Percentiles rank a stretch among this genome's conserved stretches.
These are phyloP conservation scores for Oscheius onirici DNA, from an alignment of 2,888 invertebrate genomes.

Conservation along the genomic window DNA sequence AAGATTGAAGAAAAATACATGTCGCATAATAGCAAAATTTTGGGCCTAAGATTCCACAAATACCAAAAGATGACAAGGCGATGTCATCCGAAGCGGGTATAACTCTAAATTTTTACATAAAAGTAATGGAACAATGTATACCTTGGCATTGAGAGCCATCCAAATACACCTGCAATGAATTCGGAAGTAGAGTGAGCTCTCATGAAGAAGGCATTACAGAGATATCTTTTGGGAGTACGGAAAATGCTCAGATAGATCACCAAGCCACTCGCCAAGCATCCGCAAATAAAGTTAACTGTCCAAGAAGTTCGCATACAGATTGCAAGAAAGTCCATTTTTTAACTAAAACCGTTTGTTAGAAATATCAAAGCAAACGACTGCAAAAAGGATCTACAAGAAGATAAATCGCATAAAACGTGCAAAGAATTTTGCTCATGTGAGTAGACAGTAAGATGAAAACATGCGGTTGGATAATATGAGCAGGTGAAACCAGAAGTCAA, in stretches of 20 bases:
- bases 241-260: slow-evolving; percentile 23
- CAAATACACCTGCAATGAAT: slow-evolving; percentile 21
- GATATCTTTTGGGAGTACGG: slow-evolving; percentile 21
- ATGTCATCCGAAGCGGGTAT: slow-evolving; percentile 4
- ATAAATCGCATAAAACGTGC: neutral
- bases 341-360: too few relatives aligned
- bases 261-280: slow-evolving; percentile 2
- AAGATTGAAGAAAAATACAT: neutral
- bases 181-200: slow-evolving; percentile 19
- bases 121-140: neutral
- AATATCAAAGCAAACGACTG: too few relatives aligned
- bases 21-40: slow-evolving; percentile 18
- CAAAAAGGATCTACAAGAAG: neutral
- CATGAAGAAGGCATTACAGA: slow-evolving; percentile 22
- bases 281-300: slow-evolving; percentile 2
- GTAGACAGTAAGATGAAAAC: too few relatives aligned
- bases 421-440: too few relatives aligned
- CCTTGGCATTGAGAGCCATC: slow-evolving; percentile 20
- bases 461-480: too few relatives aligned
- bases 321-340: slow-evolving; percentile 9
- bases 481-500: too few relatives aligned
- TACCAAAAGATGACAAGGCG: slow-evolving; percentile 2
- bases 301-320: slow-evolving; percentile 2
- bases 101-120: neutral
- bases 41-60: neutral